A percentile compares a stretch with the other conserved stretches of the same genome.
Evolutionary conservation across 2,888 invertebrate genomes (phyloP).

Genomic region (Macaria notata): DNA sequence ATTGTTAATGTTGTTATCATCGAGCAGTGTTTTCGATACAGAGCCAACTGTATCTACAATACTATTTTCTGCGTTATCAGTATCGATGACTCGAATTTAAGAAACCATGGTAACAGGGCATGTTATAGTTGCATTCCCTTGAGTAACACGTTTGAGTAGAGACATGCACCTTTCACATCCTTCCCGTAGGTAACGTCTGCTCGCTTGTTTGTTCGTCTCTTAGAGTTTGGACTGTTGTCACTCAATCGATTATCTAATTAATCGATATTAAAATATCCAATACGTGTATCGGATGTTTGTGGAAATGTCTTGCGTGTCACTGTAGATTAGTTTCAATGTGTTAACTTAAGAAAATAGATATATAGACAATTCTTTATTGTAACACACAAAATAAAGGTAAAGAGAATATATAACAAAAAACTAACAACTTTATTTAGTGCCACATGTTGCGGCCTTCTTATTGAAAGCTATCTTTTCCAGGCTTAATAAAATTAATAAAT

Average conservation of each 20-base stretch:
- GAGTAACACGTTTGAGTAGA: slow-evolving; percentile 53
- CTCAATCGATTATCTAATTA: neutral
- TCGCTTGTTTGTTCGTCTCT: slow-evolving; percentile 36
- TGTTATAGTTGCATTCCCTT: slow-evolving; percentile 59
- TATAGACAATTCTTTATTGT: too few species aligned
- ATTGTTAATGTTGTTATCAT: neutral
- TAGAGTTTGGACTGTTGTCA: slow-evolving; percentile 10
- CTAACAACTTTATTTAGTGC: neutral
- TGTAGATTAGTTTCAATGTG: slow-evolving; percentile 3
- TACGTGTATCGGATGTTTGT: slow-evolving; percentile 5
- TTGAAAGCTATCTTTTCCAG: too few species aligned
- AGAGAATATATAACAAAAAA: neutral
- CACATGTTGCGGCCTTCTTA: too few species aligned
- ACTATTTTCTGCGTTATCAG: neutral
- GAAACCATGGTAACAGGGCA: slow-evolving; percentile 58
- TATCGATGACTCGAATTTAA: slow-evolving; percentile 17
- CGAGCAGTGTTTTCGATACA: too few species aligned
- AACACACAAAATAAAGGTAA: neutral
- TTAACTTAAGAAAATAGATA: neutral
- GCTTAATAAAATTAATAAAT: too few species aligned
- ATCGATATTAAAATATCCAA: slow-evolving; percentile 3
- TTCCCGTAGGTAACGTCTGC: slow-evolving; percentile 37
- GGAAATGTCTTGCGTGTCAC: slow-evolving; percentile 2
- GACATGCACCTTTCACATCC: slow-evolving; percentile 53
- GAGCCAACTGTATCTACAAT: neutral